Base-by-base conservation (phyloP, 1,140 invertebrate species). In the Procambarus clarkii region DNA sequence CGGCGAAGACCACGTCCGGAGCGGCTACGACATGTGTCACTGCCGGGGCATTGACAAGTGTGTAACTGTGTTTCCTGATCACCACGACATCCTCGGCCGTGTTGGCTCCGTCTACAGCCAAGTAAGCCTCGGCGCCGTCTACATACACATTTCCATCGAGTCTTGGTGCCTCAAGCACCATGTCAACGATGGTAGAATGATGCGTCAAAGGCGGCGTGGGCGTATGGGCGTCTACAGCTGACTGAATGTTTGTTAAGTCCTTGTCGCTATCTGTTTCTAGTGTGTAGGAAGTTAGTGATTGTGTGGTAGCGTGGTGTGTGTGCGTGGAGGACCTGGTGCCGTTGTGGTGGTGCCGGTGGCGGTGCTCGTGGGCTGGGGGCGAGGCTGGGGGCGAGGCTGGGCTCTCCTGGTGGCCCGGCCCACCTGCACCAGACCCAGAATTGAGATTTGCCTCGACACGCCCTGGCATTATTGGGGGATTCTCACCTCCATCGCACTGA, bases 371-470 rank as follows among this genome's bases (percentile, higher is more conserved):
- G 83, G n/a, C 18, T 18, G 82, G 58, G 64, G 64, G 18, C 18
- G 58, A 9, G 85, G 71, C 46, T 4, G 46, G 77, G 24, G 60
- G 21, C 1, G 45, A 3, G 84, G 44, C 1, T 21, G 83, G 64
- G 34, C 3, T 5, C 48, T 34, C 21, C n/a, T 15, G 58, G 9
- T 64, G 76, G 50, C 50, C 71, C 21, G 13, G 44, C 50, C 54
- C 77, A 64, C 74, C 83, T 15, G 44, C 58, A 54, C 54, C 69
- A 64, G 81, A 58, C 83, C 77, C 76, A 46, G 83, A 79, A 91
- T 91, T 91, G 89, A 91, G 89, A 91, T 91, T 91, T 91, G 89
- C 82, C 58, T 46, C 89, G 77, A 91, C 89, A 91, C 89, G 89
- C 46, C 89, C 89, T 64, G 89, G 89, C 76, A 80, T 86, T 91